These are phyloP conservation scores for Tylochromis polylepis DNA, from an alignment of 2,113 vertebrate genomes.

Conservation along the genomic window DNA sequence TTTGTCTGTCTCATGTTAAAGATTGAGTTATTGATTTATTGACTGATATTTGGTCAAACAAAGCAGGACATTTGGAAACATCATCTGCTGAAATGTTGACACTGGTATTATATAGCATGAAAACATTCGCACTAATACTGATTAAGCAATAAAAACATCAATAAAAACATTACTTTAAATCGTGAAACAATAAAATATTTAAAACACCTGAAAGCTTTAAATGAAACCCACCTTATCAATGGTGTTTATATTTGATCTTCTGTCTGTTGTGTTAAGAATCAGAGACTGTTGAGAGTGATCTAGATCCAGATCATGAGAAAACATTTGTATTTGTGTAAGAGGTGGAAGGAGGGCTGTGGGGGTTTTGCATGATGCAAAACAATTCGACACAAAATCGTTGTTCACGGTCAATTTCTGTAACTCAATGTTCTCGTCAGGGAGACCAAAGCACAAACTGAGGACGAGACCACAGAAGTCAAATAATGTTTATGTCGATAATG, in stretches of 20 bases:
- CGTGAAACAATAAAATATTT: background rate
- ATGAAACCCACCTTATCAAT: background rate
- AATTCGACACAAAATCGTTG: background rate
- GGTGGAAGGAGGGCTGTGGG: background rate
- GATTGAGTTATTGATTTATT: background rate
- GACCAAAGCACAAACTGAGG: background rate
- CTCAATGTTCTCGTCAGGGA: background rate
- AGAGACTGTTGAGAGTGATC: background rate
- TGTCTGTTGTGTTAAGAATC: background rate
- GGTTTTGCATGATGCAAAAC: background rate
- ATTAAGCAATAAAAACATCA: background rate
- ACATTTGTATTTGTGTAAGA: background rate
- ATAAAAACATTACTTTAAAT: background rate
- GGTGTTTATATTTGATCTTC: background rate
- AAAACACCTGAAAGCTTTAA: background rate
- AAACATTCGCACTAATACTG: fast-evolving
- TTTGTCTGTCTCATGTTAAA: background rate
- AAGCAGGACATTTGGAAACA: background rate
- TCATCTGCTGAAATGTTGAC: background rate
- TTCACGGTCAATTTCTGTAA: background rate
- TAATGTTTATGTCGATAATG: background rate
- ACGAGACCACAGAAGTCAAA: background rate
- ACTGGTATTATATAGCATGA: background rate
- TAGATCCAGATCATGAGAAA: background rate
- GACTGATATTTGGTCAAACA: background rate